Evolutionary conservation across 2,888 invertebrate genomes (phyloP).

Genomic region (Dolomedes plantarius): DNA sequence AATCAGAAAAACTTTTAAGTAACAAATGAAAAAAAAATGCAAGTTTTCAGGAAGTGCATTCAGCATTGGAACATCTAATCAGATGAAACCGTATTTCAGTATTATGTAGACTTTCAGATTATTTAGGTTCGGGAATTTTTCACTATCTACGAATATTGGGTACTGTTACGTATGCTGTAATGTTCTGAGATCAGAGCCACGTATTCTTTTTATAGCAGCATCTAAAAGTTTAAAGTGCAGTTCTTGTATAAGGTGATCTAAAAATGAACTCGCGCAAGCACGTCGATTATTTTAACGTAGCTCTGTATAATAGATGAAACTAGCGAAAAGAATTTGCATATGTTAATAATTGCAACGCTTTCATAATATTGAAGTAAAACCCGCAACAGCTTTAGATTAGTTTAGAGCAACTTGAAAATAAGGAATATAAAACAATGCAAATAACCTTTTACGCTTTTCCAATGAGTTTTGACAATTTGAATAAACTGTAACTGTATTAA

Average conservation of each 20-base stretch:
- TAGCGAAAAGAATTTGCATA: neutral
- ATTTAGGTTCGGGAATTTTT: neutral
- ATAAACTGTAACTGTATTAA: neutral
- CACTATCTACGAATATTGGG: neutral
- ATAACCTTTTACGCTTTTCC: neutral
- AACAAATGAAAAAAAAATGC: too few species aligned
- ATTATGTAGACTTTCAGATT: neutral
- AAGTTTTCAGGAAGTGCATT: too few species aligned
- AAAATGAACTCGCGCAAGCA: neutral
- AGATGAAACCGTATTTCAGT: neutral
- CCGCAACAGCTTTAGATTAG: too few species aligned
- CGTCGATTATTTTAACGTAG: neutral
- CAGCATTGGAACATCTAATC: too few species aligned
- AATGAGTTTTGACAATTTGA: neutral
- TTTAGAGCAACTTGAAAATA: too few species aligned
- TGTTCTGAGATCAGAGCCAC: neutral
- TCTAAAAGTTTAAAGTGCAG: neutral
- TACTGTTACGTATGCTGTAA: neutral
- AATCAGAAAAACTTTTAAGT: too few species aligned
- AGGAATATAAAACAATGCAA: neutral
- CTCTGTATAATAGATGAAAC: too few species aligned
- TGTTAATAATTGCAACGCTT: neutral
- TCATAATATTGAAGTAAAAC: neutral
- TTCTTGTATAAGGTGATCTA: neutral
- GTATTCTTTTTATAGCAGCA: constrained; percentile 7